Percentiles rank a stretch among this genome's conserved stretches.
These are phyloP conservation scores for Silurus meridionalis DNA, from an alignment of 2,113 vertebrate species.

Conservation along the genomic window DNA sequence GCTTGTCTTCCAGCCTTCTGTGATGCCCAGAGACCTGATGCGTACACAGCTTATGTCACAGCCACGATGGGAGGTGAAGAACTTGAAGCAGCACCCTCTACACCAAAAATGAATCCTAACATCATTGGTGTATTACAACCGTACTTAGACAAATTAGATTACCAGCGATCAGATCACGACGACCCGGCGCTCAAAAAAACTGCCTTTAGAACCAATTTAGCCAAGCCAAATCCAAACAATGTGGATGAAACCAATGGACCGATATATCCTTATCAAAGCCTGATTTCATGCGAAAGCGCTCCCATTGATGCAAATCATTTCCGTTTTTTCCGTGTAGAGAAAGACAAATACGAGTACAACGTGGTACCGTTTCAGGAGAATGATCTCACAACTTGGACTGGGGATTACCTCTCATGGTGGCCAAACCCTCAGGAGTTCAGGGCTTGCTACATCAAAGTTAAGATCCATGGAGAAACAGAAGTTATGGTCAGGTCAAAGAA, in stretches of 20 bases:
- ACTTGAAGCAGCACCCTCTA: conserved; percentile 88
- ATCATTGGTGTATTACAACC: conserved; percentile 89
- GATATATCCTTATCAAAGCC: conserved; percentile 86
- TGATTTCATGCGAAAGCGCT: conserved; percentile 84
- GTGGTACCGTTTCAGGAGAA: conserved; percentile 93
- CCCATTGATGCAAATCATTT: conserved; percentile 84
- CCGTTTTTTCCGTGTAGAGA: conserved; percentile 91
- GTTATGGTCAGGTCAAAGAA: conserved; percentile 90
- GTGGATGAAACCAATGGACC: conserved; percentile 84
- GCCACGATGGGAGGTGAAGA: conserved; percentile 92
- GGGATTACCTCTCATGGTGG: conserved; percentile 95
- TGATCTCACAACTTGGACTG: conserved; percentile 87
- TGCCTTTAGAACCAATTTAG: conserved; percentile 86
- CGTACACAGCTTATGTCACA: conserved; percentile 88
- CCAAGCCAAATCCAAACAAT: conserved; percentile 87
- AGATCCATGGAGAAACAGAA: conserved; percentile 84
- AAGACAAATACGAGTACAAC: conserved; percentile 94
- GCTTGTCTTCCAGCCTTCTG: conserved; percentile 96
- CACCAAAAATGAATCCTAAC: conserved; percentile 80
- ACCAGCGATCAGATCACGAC: conserved; percentile 87
- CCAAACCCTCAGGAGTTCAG: conserved; percentile 97
- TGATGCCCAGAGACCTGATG: conserved; percentile 78
- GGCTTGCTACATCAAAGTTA: conserved; percentile 93
- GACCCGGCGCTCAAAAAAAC: conserved; percentile 87
- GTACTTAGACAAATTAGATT: conserved; percentile 85